Evolutionary conservation across 2,113 vertebrate genomes (phyloP), one percentile per base, ranked within the genome.

Genomic region (Genyomyrus donnyi): DNA sequence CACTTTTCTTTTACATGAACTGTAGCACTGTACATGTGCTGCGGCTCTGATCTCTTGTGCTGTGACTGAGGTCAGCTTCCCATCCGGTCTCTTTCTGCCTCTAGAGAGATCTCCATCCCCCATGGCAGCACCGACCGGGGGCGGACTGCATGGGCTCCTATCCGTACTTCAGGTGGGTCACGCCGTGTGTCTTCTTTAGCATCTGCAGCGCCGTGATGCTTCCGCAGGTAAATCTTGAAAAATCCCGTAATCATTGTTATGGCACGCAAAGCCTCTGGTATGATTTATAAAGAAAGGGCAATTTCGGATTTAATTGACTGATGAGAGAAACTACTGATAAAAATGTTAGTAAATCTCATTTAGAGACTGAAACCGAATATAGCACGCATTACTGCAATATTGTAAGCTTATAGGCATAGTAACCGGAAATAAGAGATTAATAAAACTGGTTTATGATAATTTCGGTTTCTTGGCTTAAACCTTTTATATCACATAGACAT

Each of bases 91-190:
- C 90, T 90, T 91, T 90, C 17, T 27, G 13, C 87, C 90, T 2
- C 1, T 92, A 94, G 94, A 93, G 89, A 92, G 93, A 94, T 84
- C 90, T 66, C 93, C 91, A 91, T 92, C 91, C 89, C 94, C 90
- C 91, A 98, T 98, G 97, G 95, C 96, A 8, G 94, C 96, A 89
- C 93, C 96, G 89, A 96, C 95, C 94, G 94, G 95, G 94, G 97
- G 96, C 84, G 97, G 97, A 93, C 94, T 99, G 90, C 97, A 97
- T 95, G 95, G 97, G 88, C 97, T 99, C 74, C 96, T 99, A 62
- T 96, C 94, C 87, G 96, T 96, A 11, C 96, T 99, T 90, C 97
- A 99, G 98, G 98, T 99, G 98, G 94, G 96, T 94, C 13, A 24
- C 15, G 49, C 52, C 15, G 74, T 0, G 19, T 17, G 31, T 31